These are phyloP conservation scores for Pterocles orientalis DNA, from an alignment of 2,113 vertebrate genomes.

Conservation along the genomic window DNA sequence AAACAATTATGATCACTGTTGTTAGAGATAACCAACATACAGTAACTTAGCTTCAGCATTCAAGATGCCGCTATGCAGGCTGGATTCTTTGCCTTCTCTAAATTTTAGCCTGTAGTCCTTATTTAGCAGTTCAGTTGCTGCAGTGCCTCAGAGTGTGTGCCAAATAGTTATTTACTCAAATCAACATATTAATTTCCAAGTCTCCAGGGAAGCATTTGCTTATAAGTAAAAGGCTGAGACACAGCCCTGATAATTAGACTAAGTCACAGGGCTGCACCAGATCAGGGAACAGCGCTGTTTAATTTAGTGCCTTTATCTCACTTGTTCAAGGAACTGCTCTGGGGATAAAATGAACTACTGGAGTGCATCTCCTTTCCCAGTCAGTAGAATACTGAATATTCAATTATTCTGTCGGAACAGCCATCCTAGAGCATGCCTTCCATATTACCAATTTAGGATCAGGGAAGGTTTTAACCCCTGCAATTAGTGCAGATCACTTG, in stretches of 20 bases:
- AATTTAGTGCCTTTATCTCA: not conserved
- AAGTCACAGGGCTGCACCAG: not conserved
- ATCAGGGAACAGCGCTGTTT: not conserved
- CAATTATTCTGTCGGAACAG: slow-evolving; percentile 2
- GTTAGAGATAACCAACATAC: not conserved
- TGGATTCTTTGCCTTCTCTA: not conserved
- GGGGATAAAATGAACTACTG: not conserved
- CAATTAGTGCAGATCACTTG: slow-evolving; percentile 22
- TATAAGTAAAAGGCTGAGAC: not conserved
- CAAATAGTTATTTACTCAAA: slow-evolving; percentile 34
- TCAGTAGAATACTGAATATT: not conserved
- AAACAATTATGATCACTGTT: not conserved
- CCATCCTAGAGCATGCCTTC: not conserved
- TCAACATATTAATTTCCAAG: slow-evolving; percentile 1
- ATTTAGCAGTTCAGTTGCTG: not conserved
- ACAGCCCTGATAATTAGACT: not conserved
- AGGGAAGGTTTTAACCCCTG: not conserved
- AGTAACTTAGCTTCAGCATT: not conserved
- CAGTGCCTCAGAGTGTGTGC: not conserved
- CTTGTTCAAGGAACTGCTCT: not conserved
- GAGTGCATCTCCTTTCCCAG: not conserved
- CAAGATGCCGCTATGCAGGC: not conserved
- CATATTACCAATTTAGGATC: not conserved
- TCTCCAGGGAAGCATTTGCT: not conserved
- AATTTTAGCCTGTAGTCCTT: not conserved